Percentiles rank a stretch among this genome's conserved stretches.
Evolutionary conservation across 1,140 invertebrate genomes (phyloP).

Genomic region (Eumaeus atala): DNA sequence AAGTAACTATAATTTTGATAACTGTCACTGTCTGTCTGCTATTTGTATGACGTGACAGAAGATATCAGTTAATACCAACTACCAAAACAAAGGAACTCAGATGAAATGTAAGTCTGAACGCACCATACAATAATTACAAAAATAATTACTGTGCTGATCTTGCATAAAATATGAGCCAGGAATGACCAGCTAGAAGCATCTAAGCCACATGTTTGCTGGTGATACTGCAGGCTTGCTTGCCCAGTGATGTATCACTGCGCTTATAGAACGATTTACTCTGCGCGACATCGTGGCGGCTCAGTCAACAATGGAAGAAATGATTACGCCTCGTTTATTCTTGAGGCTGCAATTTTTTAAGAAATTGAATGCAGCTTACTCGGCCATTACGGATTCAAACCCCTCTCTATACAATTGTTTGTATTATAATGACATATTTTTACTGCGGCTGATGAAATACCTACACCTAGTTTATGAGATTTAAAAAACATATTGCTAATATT

Average conservation of each 20-base stretch:
- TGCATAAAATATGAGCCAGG: neutral
- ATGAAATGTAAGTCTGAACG: no score
- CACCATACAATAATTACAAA: no score
- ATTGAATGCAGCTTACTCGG: neutral
- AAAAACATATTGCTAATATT: no score
- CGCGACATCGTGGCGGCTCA: constrained; percentile 7
- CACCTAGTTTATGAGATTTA: no score
- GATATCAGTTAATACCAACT: no score
- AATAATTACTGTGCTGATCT: no score
- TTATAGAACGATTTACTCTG: constrained; percentile 13
- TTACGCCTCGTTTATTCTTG: constrained; percentile 8
- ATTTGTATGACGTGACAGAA: no score
- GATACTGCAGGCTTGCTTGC: constrained; percentile 45
- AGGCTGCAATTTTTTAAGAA: constrained; percentile 6
- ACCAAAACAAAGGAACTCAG: no score
- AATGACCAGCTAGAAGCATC: constrained; percentile 8
- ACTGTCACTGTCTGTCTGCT: no score
- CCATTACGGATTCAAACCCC: neutral
- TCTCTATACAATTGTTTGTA: neutral
- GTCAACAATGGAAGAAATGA: constrained; percentile 12
- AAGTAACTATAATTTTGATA: no score
- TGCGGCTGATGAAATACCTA: no score
- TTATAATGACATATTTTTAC: constrained; percentile 5
- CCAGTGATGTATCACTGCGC: constrained; percentile 40
- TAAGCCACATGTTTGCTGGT: constrained; percentile 28